These are phyloP conservation scores for Chaetodon trifasciatus DNA, from an alignment of 2,797 vertebrate species.

Conservation along the genomic window DNA sequence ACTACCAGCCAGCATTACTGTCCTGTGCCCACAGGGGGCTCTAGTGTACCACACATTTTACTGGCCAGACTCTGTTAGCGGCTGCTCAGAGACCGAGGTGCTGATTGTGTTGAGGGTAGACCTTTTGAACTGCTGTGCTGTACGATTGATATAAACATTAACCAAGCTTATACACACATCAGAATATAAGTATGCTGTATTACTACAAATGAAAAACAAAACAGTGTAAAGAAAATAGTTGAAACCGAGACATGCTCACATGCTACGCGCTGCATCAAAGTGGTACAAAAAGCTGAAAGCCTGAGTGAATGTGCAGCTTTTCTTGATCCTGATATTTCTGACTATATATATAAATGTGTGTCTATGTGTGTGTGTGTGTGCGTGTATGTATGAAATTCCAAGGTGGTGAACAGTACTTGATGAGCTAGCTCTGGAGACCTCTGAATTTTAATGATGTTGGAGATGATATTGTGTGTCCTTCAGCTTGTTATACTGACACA, in stretches of 20 bases:
- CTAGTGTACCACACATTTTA: slow-evolving; percentile 92
- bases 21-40: slow-evolving; percentile 92
- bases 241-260: slow-evolving; percentile 22
- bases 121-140: slow-evolving; percentile 80
- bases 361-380: slow-evolving; percentile 63
- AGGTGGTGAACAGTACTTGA: slow-evolving; percentile 95
- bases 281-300: slow-evolving; percentile 41
- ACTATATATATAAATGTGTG: slow-evolving; percentile 49
- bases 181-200: slow-evolving; percentile 57
- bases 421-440: slow-evolving; percentile 98
- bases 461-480: slow-evolving; percentile 99
- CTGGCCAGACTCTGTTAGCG: slow-evolving; percentile 44
- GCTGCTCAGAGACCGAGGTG: slow-evolving; percentile 62
- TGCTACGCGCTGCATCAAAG: slow-evolving; percentile 32
- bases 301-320: slow-evolving; percentile 60
- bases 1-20: slow-evolving; percentile 62
- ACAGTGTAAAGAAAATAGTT: slow-evolving; percentile 18
- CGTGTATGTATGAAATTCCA: slow-evolving; percentile 81
- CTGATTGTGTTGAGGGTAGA: slow-evolving; percentile 76
- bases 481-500: slow-evolving; percentile 99
- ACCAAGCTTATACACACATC: slow-evolving; percentile 72
- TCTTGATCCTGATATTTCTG: slow-evolving; percentile 64
- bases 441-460: slow-evolving; percentile 99
- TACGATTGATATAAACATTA: slow-evolving; percentile 80
- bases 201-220: slow-evolving; percentile 61